Conservation (phyloP, 2,113 vertebrate species). For the Oncorhynchus clarkii region DNA sequence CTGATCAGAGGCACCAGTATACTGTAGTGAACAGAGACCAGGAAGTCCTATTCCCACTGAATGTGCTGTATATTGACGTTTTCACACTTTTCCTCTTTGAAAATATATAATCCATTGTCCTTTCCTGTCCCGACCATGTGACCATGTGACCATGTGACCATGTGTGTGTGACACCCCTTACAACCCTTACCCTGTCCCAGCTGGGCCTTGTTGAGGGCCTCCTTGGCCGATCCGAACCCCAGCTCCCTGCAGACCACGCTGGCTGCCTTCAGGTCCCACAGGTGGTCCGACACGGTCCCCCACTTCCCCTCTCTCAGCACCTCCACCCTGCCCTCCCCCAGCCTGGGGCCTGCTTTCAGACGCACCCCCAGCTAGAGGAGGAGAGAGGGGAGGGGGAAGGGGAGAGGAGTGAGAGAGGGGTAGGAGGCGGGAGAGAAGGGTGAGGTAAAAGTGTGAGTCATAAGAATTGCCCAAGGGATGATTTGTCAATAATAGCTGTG, state of each 20-base stretch:
- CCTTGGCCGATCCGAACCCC: constrained; percentile 87
- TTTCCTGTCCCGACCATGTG: no score
- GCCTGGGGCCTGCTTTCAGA: constrained; percentile 84
- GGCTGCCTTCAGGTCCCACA: constrained; percentile 87
- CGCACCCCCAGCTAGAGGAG: constrained; percentile 70
- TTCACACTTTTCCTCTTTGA: no score
- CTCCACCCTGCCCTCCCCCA: constrained; percentile 91
- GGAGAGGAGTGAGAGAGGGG: not conserved
- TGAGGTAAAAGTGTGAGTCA: not conserved
- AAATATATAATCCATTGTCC: no score
- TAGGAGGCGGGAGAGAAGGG: not conserved
- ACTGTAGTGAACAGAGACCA: no score
- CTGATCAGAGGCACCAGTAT: no score
- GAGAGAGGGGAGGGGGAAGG: not conserved
- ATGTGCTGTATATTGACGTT: no score
- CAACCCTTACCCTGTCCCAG: constrained; percentile 89
- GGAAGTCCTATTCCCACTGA: no score
- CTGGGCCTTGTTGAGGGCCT: constrained; percentile 82
- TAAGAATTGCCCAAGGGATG: no score
- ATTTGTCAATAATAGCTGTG: no score
- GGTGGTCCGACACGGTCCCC: constrained; percentile 90
- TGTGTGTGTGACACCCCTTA: not conserved
- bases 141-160: not conserved
- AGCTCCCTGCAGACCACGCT: constrained; percentile 92
- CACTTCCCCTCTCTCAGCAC: constrained; percentile 87